Conservation (phyloP, 2,797 vertebrate genomes). For the Darevskia nairensis region DNA sequence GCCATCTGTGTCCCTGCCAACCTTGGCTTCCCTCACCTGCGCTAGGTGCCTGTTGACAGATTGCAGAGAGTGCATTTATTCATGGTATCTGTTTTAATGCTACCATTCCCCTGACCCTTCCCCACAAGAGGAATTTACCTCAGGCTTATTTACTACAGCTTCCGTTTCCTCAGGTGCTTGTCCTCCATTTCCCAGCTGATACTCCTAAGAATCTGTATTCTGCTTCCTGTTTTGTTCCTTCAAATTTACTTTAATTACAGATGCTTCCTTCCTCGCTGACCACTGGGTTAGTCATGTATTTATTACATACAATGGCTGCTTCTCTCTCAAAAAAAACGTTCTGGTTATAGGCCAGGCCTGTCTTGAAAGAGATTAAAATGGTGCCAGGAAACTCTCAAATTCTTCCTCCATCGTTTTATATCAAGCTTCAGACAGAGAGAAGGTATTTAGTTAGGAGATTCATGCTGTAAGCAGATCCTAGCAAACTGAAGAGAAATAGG, state of each 20-base stretch:
- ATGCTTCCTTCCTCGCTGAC: not conserved
- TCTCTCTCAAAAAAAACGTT: too few species aligned
- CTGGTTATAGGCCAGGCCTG: not conserved
- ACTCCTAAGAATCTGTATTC: not conserved
- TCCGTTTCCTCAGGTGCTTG: not conserved
- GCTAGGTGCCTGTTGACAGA: not conserved
- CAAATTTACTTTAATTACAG: not conserved
- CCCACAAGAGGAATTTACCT: not conserved
- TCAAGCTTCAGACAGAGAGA: not conserved
- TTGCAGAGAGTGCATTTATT: not conserved
- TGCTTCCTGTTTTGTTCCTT: not conserved
- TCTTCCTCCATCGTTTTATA: not conserved
- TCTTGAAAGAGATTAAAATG: not conserved
- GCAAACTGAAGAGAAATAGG: not conserved
- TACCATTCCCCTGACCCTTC: not conserved
- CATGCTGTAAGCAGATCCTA: not conserved
- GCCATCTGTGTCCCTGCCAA: too few species aligned
- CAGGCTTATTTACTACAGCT: not conserved
- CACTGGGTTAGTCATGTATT: not conserved
- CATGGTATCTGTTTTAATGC: not conserved
- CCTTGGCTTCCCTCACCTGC: not conserved
- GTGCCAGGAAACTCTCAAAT: not conserved
- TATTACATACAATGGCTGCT: not conserved
- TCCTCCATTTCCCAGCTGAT: not conserved
- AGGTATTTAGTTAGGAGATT: not conserved